A percentile compares a stretch with the other conserved stretches of the same genome.
phyloP scores from a whole-genome alignment of 2,113 vertebrate genomes.

The Corydoras maculifer region DNA sequence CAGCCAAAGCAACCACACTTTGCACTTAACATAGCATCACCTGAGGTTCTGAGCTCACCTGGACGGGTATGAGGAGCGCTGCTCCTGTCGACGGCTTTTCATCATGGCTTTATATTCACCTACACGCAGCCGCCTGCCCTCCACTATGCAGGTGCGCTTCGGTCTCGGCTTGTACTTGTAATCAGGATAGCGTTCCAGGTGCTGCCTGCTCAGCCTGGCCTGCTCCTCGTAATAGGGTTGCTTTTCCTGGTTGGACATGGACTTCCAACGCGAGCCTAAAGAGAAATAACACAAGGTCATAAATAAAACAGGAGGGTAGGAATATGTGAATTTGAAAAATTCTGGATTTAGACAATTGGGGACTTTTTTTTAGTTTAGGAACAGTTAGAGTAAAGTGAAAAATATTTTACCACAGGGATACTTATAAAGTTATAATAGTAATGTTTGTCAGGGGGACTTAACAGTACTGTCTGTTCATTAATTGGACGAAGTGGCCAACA shows the following conservation, averaged over 20 bases:
- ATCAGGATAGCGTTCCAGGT: slow-evolving; percentile 94
- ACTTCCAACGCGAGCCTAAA: slow-evolving; percentile 91
- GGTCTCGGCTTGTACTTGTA: slow-evolving; percentile 97
- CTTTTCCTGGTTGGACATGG: slow-evolving; percentile 97
- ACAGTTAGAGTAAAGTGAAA: no score
- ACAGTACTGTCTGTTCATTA: no score
- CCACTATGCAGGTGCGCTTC: slow-evolving; percentile 95
- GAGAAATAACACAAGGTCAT: neutral
- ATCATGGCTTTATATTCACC: slow-evolving; percentile 99
- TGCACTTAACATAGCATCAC: no score
- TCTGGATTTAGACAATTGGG: no score
- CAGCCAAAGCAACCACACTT: no score
- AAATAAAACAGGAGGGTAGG: neutral
- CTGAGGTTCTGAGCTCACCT: slow-evolving; percentile 63
- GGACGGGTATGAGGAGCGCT: slow-evolving; percentile 74
- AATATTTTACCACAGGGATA: no score
- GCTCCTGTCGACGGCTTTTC: slow-evolving; percentile 89
- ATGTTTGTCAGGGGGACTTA: no score
- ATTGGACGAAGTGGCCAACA: no score
- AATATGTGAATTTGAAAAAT: neutral
- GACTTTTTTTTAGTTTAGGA: no score
- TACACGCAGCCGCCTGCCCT: slow-evolving; percentile 86
- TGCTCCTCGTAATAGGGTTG: slow-evolving; percentile 98
- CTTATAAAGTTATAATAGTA: no score
- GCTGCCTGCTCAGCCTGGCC: slow-evolving; percentile 90